Percentiles rank a stretch among this genome's conserved stretches.
These are phyloP conservation scores for Andinoacara biseriatus DNA, from an alignment of 2,113 vertebrate genomes.

Conservation along the genomic window DNA sequence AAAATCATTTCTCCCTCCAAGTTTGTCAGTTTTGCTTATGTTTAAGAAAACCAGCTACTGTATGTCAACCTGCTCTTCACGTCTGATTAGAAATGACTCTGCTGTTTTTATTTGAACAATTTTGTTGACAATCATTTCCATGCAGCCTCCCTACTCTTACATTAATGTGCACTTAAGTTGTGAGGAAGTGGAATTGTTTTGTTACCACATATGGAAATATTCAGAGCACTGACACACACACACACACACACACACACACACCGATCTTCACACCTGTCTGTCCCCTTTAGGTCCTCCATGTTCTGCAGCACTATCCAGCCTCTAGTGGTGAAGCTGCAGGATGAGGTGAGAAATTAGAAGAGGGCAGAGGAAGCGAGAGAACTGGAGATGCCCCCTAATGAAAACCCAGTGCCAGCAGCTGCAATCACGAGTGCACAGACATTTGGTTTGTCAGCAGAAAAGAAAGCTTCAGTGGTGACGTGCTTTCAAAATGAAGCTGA, in stretches of 20 bases:
- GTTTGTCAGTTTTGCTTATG: too few species aligned
- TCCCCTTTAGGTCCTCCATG: not conserved
- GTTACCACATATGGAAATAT: not conserved
- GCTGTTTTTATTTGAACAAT: not conserved
- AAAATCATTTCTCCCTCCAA: too few species aligned
- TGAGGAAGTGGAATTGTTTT: not conserved
- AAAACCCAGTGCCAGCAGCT: slow-evolving; percentile 60
- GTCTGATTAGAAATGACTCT: not conserved
- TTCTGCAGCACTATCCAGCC: slow-evolving; percentile 9
- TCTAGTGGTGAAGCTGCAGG: slow-evolving; percentile 9
- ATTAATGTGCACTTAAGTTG: not conserved
- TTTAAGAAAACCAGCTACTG: not conserved
- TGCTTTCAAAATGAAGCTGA: slow-evolving; percentile 6
- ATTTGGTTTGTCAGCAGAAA: slow-evolving; percentile 67
- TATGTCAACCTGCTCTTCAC: not conserved
- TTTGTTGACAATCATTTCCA: not conserved
- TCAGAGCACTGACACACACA: not conserved
- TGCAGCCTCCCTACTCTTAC: not conserved
- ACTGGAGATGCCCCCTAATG: slow-evolving; percentile 21
- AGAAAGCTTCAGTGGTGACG: slow-evolving; percentile 23
- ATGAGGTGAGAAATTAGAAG: slow-evolving; percentile 36
- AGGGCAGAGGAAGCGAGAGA: not conserved
- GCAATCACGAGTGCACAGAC: slow-evolving; percentile 55
- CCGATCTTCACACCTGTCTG: not conserved
- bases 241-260: not conserved